A percentile compares a stretch with the other conserved stretches of the same genome.
These are phyloP conservation scores for Hypotaenidia philippensis DNA, from an alignment of 2,797 vertebrate species.

Conservation along the genomic window DNA sequence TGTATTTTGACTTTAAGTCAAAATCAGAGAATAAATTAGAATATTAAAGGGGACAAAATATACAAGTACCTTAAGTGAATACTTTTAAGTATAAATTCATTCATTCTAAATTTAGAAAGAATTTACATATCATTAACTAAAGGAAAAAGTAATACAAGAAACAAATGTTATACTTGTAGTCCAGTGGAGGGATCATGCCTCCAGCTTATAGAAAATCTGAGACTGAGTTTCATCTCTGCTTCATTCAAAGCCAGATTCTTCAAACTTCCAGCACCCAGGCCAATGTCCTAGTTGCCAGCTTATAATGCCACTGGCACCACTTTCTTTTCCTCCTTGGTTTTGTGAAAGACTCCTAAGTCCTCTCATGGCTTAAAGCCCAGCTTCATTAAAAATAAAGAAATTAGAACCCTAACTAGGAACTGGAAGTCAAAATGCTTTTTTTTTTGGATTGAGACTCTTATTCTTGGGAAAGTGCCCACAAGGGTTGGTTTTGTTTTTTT, in stretches of 20 bases:
- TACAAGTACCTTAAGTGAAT: neutral
- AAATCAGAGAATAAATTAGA: neutral
- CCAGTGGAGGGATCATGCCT: neutral
- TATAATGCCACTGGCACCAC: neutral
- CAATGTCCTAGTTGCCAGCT: neutral
- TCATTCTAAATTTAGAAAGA: neutral
- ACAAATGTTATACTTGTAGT: neutral
- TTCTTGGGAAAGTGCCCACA: neutral
- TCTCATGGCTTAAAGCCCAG: neutral
- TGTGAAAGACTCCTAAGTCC: neutral
- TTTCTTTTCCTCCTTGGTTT: neutral
- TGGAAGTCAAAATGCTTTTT: neutral
- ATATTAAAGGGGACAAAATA: neutral
- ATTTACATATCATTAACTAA: neutral
- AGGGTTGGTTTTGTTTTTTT: neutral
- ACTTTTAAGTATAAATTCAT: neutral
- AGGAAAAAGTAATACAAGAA: neutral
- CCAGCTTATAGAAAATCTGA: neutral
- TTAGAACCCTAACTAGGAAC: neutral
- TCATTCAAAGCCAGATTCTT: neutral
- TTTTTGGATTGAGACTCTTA: rapidly evolving
- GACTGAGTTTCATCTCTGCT: neutral
- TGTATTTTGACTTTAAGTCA: neutral
- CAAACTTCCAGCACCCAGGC: neutral
- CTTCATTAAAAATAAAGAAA: neutral